Conservation (phyloP, 64 coral and sea anemone species). For the Montipora cactus region DNA sequence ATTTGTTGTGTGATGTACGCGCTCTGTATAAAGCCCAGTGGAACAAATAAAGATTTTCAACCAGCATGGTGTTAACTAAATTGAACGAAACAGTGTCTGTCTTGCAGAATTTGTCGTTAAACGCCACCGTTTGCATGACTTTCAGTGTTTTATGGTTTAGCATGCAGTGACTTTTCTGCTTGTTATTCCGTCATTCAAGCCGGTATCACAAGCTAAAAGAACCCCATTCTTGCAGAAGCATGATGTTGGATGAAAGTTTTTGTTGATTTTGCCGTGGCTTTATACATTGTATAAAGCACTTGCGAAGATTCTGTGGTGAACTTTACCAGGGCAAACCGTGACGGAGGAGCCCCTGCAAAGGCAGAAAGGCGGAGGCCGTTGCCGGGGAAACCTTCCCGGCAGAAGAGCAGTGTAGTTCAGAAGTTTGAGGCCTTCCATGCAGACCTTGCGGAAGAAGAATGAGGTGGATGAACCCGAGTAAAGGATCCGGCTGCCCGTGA, state of each 20-base stretch:
- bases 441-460: not conserved
- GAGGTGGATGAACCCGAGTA: not conserved
- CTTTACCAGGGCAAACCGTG: not conserved
- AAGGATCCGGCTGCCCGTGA: not conserved
- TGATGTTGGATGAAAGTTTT: not conserved
- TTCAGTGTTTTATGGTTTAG: not conserved
- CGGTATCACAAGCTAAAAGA: not conserved
- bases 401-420: not conserved
- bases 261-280: not conserved
- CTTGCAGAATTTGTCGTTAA: not conserved
- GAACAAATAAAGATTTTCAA: not conserved
- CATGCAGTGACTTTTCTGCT: not conserved
- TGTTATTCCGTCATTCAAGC: too few species aligned
- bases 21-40: not conserved
- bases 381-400: not conserved
- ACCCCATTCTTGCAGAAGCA: not conserved
- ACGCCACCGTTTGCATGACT: not conserved
- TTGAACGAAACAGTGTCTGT: not conserved
- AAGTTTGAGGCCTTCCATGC: not conserved
- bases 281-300: slow-evolving; percentile 1
- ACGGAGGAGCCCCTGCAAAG: not conserved
- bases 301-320: not conserved
- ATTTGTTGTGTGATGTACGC: too few species aligned
- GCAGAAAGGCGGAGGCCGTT: not conserved
- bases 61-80: not conserved